Conservation (phyloP, 2,113 vertebrate species). For the Bostrychus sinensis region DNA sequence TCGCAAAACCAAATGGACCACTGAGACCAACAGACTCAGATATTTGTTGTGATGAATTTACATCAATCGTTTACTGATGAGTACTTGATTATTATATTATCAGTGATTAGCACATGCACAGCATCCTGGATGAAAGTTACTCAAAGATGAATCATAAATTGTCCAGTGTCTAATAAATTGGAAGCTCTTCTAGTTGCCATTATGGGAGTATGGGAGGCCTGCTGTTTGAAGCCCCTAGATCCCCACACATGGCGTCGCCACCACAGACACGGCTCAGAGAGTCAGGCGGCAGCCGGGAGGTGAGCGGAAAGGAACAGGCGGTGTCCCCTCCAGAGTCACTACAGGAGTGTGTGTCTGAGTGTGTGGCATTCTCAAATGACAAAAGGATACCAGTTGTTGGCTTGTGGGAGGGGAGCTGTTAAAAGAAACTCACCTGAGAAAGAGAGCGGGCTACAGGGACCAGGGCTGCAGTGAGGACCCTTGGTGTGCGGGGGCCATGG, state of each 20-base stretch:
- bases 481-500: conserved; percentile 37
- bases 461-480: conserved; percentile 41
- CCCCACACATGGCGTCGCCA: conserved; percentile 75
- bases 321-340: conserved; percentile 80
- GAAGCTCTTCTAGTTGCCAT: conserved; percentile 64
- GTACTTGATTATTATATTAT: conserved; percentile 2
- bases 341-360: conserved; percentile 49
- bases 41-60: conserved; percentile 7
- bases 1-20: no score
- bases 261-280: conserved; percentile 78
- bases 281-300: conserved; percentile 78
- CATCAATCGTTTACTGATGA: neutral
- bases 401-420: conserved; percentile 57
- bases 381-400: conserved; percentile 67
- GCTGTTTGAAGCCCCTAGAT: conserved; percentile 77
- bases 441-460: conserved; percentile 51
- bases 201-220: conserved; percentile 68
- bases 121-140: conserved; percentile 63
- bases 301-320: conserved; percentile 79
- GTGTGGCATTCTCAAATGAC: conserved; percentile 75
- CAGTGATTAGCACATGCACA: conserved; percentile 35
- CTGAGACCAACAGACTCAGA: no score
- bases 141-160: conserved; percentile 56
- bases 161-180: conserved; percentile 57
- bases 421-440: conserved; percentile 68